phyloP scores from a whole-genome alignment of 1,140 invertebrate genomes.

The Drosophila arizonae region DNA sequence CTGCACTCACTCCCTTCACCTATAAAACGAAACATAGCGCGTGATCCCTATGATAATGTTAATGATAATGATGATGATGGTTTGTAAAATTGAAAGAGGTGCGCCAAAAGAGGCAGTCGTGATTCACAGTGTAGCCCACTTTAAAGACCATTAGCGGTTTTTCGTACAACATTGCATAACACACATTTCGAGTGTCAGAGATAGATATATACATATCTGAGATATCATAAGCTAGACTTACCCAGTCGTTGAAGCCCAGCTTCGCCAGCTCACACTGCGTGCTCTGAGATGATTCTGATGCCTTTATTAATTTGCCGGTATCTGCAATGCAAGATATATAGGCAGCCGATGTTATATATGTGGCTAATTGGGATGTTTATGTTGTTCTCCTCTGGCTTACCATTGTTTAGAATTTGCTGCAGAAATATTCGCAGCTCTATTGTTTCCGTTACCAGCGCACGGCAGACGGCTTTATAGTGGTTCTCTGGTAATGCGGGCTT shows the following conservation, averaged over 20 bases:
- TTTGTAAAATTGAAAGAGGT: constrained; percentile 50
- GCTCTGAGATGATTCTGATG: constrained; percentile 84
- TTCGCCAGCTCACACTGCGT: constrained; percentile 88
- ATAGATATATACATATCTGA: constrained; percentile 17
- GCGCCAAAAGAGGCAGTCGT: constrained; percentile 52
- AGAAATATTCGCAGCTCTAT: constrained; percentile 95
- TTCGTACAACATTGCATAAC: constrained; percentile 37
- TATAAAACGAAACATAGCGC: constrained; percentile 37
- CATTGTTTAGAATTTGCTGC: constrained; percentile 88
- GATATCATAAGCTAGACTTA: constrained; percentile 82
- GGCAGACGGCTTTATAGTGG: constrained; percentile 95
- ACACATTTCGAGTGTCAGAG: constrained; percentile 24
- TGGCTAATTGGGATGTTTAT: constrained; percentile 2
- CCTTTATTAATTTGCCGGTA: constrained; percentile 85
- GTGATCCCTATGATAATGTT: constrained; percentile 66
- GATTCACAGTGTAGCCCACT: constrained; percentile 51
- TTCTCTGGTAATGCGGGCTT: constrained; percentile 85
- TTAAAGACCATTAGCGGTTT: constrained; percentile 69
- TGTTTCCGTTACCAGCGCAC: constrained; percentile 94
- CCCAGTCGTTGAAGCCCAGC: constrained; percentile 93
- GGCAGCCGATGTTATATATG: neutral
- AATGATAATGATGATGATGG: constrained; percentile 57
- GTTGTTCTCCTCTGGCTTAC: constrained; percentile 35
- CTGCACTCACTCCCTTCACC: neutral
- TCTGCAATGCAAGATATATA: constrained; percentile 50